phyloP scores from a whole-genome alignment of 2,888 invertebrate species.

The Philonicus albiceps region DNA sequence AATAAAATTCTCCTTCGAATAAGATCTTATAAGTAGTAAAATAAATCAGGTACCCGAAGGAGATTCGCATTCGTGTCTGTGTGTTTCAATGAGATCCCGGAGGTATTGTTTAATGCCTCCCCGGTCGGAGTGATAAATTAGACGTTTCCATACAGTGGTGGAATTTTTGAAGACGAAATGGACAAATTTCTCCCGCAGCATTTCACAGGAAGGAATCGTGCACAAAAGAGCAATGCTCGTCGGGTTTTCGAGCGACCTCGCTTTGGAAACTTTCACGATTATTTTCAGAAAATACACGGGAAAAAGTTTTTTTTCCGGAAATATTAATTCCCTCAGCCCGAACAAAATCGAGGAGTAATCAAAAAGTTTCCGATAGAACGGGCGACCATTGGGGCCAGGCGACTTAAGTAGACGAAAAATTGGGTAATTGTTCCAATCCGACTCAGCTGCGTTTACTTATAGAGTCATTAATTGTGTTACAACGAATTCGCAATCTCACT shows the following conservation, averaged over 20 bases:
- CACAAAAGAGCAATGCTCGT: neutral
- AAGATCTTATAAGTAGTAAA: neutral
- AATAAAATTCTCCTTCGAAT: neutral
- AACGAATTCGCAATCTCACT: neutral
- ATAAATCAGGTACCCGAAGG: constrained; percentile 6
- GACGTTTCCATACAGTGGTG: neutral
- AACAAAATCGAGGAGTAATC: neutral
- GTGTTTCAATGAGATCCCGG: too few relatives aligned
- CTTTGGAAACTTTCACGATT: neutral
- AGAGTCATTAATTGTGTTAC: neutral
- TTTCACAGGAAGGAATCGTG: neutral
- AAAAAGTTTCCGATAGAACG: neutral
- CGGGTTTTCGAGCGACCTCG: neutral
- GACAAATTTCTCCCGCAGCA: neutral
- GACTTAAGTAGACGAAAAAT: neutral
- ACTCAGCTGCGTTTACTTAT: neutral
- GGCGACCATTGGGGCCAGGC: neutral
- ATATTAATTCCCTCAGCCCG: neutral
- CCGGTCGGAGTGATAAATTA: neutral
- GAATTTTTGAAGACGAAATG: neutral
- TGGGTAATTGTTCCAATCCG: neutral
- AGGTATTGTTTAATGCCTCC: neutral
- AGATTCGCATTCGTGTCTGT: neutral
- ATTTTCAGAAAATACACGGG: neutral
- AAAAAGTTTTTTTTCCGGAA: neutral